Percentiles rank a stretch among this genome's conserved stretches.
Conservation (phyloP, 2,888 invertebrate genomes). For the Anthoptus insignis region DNA sequence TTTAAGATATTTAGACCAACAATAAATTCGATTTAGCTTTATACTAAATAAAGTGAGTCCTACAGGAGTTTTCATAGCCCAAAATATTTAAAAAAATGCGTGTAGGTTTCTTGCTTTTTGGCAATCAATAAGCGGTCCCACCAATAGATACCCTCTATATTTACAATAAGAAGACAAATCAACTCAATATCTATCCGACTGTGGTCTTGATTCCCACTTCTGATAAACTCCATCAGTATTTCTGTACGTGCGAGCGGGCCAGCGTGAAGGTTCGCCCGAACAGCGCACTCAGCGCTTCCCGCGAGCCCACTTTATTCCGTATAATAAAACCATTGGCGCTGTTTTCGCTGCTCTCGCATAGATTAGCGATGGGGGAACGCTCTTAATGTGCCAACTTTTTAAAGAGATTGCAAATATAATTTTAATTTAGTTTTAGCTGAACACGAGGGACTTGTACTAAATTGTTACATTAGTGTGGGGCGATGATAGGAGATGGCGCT, state of each 20-base stretch:
- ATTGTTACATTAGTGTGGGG: neutral
- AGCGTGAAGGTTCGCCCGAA: neutral
- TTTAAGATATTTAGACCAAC: no score
- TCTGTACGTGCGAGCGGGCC: neutral
- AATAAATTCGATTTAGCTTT: no score
- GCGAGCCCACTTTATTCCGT: constrained; percentile 15
- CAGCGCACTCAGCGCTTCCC: constrained; percentile 19
- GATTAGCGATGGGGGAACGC: constrained; percentile 4
- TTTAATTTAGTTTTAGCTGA: neutral
- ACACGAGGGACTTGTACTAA: neutral
- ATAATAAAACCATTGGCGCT: constrained; percentile 14
- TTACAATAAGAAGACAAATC: constrained; percentile 14
- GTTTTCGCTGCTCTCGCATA: constrained; percentile 10
- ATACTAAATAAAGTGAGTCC: no score
- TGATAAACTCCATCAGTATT: neutral
- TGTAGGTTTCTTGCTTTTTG: no score
- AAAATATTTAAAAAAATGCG: no score
- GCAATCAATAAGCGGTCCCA: no score
- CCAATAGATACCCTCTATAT: no score
- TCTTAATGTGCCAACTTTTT: constrained; percentile 3
- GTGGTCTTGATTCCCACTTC: neutral
- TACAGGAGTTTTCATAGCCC: no score
- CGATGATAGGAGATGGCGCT: neutral
- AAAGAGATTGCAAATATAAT: constrained; percentile 4
- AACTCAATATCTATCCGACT: neutral